Evolutionary conservation across 2,113 vertebrate species (phyloP).

Genomic region (Thalassarche chlororhynchos): DNA sequence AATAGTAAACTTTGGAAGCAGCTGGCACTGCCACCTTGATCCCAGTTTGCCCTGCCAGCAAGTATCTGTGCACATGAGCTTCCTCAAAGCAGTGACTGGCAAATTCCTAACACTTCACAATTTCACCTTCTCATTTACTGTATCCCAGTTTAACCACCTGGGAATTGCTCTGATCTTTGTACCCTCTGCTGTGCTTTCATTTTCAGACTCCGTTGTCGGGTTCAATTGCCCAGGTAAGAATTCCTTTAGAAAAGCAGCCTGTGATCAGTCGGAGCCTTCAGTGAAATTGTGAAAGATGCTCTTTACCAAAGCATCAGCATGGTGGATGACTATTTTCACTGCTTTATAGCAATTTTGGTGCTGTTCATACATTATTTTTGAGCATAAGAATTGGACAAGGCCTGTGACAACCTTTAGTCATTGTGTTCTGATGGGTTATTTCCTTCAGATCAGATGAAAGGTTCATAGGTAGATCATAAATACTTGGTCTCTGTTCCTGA

Average conservation of each 20-base stretch:
- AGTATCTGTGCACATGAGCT: neutral
- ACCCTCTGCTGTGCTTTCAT: neutral
- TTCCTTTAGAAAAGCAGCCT: neutral
- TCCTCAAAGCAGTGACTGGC: neutral
- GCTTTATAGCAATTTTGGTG: neutral
- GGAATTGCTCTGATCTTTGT: neutral
- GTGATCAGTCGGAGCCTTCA: neutral
- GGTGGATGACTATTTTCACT: neutral
- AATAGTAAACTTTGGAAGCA: neutral
- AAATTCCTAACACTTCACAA: neutral
- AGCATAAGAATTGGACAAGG: rapidly evolving
- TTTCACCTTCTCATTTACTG: neutral
- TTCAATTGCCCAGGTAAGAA: neutral
- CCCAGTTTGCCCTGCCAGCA: neutral
- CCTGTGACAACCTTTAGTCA: neutral
- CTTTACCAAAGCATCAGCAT: neutral
- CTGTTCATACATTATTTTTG: neutral
- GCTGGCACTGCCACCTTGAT: neutral
- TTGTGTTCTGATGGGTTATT: neutral
- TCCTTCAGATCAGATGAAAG: constrained; percentile 6
- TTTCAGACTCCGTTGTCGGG: neutral
- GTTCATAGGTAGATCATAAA: constrained; percentile 66
- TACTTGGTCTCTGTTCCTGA: constrained; percentile 32
- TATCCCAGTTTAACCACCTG: neutral
- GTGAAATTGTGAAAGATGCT: neutral